These are phyloP conservation scores for Drosophila cardini DNA, from an alignment of 1,140 invertebrate species.

Conservation along the genomic window DNA sequence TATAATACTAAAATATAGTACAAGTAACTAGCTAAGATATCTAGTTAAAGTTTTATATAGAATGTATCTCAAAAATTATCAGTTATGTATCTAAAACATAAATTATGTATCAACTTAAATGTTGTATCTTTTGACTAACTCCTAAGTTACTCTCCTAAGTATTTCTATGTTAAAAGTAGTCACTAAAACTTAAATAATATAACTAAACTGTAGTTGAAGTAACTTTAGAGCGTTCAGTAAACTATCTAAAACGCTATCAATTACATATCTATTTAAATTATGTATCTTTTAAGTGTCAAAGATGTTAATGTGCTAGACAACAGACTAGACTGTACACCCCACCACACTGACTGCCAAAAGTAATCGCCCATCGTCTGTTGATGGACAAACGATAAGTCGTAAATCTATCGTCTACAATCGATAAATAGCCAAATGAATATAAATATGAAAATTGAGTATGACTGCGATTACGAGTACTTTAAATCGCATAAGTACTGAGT, in stretches of 20 bases:
- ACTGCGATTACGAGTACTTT: conserved; percentile 7
- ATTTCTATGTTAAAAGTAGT: too few relatives aligned
- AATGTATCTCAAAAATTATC: too few relatives aligned
- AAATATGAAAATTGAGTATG: too few relatives aligned
- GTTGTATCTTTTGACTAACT: background rate
- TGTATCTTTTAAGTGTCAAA: conserved; percentile 47
- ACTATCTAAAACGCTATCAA: background rate
- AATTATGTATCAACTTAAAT: background rate
- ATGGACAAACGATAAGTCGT: conserved; percentile 71
- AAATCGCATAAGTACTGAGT: background rate
- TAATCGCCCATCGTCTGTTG: conserved; percentile 32
- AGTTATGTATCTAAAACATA: too few relatives aligned
- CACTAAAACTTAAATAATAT: too few relatives aligned
- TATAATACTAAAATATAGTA: background rate
- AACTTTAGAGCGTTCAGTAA: too few relatives aligned
- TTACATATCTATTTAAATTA: background rate
- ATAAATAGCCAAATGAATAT: conserved; percentile 56
- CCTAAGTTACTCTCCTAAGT: too few relatives aligned
- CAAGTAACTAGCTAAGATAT: background rate
- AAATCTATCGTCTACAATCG: conserved; percentile 68
- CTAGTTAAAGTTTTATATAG: too few relatives aligned
- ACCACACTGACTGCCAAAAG: background rate
- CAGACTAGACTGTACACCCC: background rate
- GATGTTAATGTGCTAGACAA: conserved; percentile 43
- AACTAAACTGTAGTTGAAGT: too few relatives aligned